These are phyloP conservation scores for Laupala kohalensis DNA, from an alignment of 1,140 invertebrate genomes.

Conservation along the genomic window DNA sequence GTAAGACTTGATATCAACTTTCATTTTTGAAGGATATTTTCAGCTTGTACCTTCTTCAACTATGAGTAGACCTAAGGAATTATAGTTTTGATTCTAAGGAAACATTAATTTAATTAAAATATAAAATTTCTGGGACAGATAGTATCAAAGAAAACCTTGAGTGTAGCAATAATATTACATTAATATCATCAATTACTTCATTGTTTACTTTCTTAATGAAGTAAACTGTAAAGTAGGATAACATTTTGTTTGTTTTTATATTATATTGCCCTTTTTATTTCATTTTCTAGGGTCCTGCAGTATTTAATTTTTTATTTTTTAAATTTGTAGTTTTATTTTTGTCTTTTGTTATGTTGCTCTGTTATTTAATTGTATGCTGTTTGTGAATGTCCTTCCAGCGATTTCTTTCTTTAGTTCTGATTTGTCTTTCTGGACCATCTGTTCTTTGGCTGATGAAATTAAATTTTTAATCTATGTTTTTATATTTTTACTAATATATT, in stretches of 20 bases:
- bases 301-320: neutral
- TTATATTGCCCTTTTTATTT: neutral
- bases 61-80: neutral
- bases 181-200: neutral
- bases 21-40: neutral
- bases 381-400: neutral
- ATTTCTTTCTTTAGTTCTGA: neutral
- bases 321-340: too few relatives aligned
- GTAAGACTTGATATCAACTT: slow-evolving; percentile 39
- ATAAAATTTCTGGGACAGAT: neutral
- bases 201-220: neutral
- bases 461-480: neutral
- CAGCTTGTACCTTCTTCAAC: neutral
- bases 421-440: neutral
- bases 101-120: neutral
- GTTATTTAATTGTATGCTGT: neutral
- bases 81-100: neutral
- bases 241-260: neutral
- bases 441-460: neutral
- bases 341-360: neutral
- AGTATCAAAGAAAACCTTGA: neutral
- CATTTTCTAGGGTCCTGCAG: neutral
- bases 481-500: neutral
- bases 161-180: neutral
- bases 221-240: too few relatives aligned